Evolutionary conservation across 1,140 invertebrate species (phyloP), one percentile per base, ranked within the genome.

Genomic region (Potamilus streckersoni): DNA sequence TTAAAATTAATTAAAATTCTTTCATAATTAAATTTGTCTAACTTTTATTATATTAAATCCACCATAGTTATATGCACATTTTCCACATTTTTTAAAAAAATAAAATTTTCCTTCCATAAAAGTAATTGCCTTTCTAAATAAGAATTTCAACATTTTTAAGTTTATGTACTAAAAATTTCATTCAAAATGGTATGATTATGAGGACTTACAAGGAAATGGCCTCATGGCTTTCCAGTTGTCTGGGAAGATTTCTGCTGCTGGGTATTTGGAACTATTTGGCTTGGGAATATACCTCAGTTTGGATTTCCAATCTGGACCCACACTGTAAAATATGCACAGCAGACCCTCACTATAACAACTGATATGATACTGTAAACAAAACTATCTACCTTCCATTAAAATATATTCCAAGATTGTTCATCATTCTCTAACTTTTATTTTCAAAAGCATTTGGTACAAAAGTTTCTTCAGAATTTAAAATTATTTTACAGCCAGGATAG

Each of bases 221-320:
- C 85, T 71, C 81, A 87, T 86, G 23, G 80, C 74, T 67, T 82
- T 80, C 85, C 85, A 87, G 80, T 85, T 87, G 62, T 85, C 82
- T 58, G 83, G 82, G 76, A 85, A 87, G 23, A 86, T 86, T 78
- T 87, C 86, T 61, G 79, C 78, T 20, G 86, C 84, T 27, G 84
- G 84, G 60, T 86, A 86, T 59, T 86, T 79, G 0, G 81, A 80
- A 27, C 85, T 82, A 66, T 83, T 70, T 71, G 84, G 84, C 55
- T 82, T 72, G 16, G 83, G 82, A 49, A 87, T 79, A 60, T 83
- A 86, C 68, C 82, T 82, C 14, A 87, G 73, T 60, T 76, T 73
- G 17, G 86, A 87, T 65, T 82, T 82, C 86, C 86, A 87, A 70
- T 87, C 86, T 71, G 86, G 85, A 49, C 86, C 86, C 69, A 69